phyloP scores from a whole-genome alignment of 1,140 invertebrate species.

The Oncopeltus fasciatus region DNA sequence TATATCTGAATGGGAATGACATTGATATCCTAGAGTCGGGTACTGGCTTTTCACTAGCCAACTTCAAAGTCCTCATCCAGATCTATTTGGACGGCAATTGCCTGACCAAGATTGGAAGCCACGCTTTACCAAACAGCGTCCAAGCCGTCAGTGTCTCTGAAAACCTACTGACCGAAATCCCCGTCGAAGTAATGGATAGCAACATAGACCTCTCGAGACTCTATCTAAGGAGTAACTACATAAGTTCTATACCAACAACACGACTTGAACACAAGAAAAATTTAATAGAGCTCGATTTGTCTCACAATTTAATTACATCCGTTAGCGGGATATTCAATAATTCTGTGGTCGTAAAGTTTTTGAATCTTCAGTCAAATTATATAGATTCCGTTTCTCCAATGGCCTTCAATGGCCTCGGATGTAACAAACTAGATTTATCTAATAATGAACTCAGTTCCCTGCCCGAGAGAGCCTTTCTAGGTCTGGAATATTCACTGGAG shows the following conservation, averaged over 20 bases:
- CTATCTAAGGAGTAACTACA: slow-evolving; percentile 64
- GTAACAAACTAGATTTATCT: slow-evolving; percentile 59
- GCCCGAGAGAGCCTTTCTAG: slow-evolving; percentile 52
- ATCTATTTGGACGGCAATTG: slow-evolving; percentile 61
- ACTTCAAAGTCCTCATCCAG: slow-evolving; percentile 46
- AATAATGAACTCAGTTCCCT: slow-evolving; percentile 55
- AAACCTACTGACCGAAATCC: slow-evolving; percentile 53
- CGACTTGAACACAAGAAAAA: slow-evolving; percentile 39
- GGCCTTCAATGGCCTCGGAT: slow-evolving; percentile 48
- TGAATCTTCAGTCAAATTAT: slow-evolving; percentile 64
- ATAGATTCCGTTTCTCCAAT: slow-evolving; percentile 44
- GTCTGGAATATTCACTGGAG: slow-evolving; percentile 54
- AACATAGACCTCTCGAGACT: slow-evolving; percentile 33
- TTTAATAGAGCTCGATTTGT: slow-evolving; percentile 65
- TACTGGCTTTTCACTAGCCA: slow-evolving; percentile 31
- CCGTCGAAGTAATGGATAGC: slow-evolving; percentile 25
- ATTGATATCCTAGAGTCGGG: slow-evolving; percentile 40
- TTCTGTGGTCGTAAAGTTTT: slow-evolving; percentile 53
- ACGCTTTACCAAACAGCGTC: slow-evolving; percentile 44
- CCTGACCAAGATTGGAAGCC: slow-evolving; percentile 40
- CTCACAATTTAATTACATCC: slow-evolving; percentile 58
- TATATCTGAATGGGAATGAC: slow-evolving; percentile 71
- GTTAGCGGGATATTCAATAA: slow-evolving; percentile 44
- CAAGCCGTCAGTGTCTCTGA: slow-evolving; percentile 58
- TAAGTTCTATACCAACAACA: slow-evolving; percentile 41